Base-by-base conservation (phyloP, 2,888 invertebrate species). In the Phragmatobia fuliginosa region DNA sequence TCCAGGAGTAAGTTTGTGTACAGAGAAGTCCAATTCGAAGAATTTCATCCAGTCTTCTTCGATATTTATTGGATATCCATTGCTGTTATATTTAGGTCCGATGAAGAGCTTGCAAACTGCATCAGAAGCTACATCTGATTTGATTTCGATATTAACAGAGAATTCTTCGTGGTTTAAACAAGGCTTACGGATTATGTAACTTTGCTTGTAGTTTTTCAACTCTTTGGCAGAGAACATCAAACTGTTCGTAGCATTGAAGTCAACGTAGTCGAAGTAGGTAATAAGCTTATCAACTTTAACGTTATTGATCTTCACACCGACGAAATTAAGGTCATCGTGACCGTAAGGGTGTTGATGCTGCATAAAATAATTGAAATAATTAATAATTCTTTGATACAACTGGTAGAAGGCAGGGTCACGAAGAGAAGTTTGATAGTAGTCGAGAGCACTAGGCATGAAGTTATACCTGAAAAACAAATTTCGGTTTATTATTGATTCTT, bases 371-470 rank as follows among this genome's bases (percentile, higher is more conserved):
- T 94, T 90, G 89, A 96, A 96, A 83, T 94, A 95, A 67, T 94
- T 88, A 67, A 96, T 78, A 81, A 97, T 94, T 80, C 96, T 96
- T 89, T 96, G 96, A 91, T 96, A 96, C 67, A 97, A 89, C 74
- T 96, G 96, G 90, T 96, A 97, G 96, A 97, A 97, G 52, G 96
- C 95, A 25, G 97, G 97, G 88, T 97, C 97, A 76, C 97, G 96
- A 80, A 97, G 87, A 75, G 96, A 95, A 14, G 97, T 96, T 83
- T 96, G 96, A 85, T 96, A 96, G 86, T 96, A 96, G 85, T 96
- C 96, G 62, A 97, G 91, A 28, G 96, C 95, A 38, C 96, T 95
- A n/a, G 97, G 96, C 33, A 94, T 83, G 73, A 95, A 88, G 11
- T 82, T 81, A 82, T 92, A 90, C 64, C 94, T 95, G 86, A 38